Percentiles rank a stretch among this genome's conserved stretches.
These are phyloP conservation scores for Oostethus manadensis DNA, from an alignment of 2,113 vertebrate species.

Conservation along the genomic window DNA sequence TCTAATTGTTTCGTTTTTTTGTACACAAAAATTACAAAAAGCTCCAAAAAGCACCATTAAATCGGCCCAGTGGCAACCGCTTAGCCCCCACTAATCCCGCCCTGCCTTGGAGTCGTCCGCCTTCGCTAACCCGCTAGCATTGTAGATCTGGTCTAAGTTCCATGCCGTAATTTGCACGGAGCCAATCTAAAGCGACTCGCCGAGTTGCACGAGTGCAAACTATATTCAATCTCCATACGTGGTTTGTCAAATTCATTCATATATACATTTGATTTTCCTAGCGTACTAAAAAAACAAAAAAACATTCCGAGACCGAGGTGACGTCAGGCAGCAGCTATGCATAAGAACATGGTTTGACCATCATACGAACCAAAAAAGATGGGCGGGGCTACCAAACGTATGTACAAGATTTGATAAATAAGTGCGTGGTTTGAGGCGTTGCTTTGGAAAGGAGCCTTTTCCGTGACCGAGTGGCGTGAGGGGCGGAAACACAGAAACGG, in stretches of 20 bases:
- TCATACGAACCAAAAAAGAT: constrained; percentile 53
- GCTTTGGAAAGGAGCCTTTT: constrained; percentile 66
- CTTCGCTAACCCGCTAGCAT: constrained; percentile 65
- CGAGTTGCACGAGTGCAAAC: constrained; percentile 29
- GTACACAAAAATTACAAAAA: constrained; percentile 76
- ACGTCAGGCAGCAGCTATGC: constrained; percentile 52
- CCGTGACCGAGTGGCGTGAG: not conserved
- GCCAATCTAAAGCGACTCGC: constrained; percentile 12
- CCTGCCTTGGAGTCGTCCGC: constrained; percentile 47
- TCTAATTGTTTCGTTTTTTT: constrained; percentile 32
- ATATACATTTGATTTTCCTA: constrained; percentile 37
- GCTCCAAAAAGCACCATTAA: constrained; percentile 79
- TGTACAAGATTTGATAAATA: constrained; percentile 76
- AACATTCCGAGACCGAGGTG: constrained; percentile 48
- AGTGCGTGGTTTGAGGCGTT: constrained; percentile 74
- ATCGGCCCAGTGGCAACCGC: constrained; percentile 70
- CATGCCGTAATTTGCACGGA: no score
- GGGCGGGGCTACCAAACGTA: constrained; percentile 70
- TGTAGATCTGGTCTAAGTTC: not conserved
- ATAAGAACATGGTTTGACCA: constrained; percentile 53
- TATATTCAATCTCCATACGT: constrained; percentile 10
- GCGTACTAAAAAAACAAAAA: constrained; percentile 7
- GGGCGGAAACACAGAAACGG: constrained; percentile 70
- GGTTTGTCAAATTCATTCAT: constrained; percentile 14
- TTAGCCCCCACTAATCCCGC: not conserved